These are phyloP conservation scores for Sebastes miniatus DNA, from an alignment of 2,797 vertebrate species.

Conservation along the genomic window DNA sequence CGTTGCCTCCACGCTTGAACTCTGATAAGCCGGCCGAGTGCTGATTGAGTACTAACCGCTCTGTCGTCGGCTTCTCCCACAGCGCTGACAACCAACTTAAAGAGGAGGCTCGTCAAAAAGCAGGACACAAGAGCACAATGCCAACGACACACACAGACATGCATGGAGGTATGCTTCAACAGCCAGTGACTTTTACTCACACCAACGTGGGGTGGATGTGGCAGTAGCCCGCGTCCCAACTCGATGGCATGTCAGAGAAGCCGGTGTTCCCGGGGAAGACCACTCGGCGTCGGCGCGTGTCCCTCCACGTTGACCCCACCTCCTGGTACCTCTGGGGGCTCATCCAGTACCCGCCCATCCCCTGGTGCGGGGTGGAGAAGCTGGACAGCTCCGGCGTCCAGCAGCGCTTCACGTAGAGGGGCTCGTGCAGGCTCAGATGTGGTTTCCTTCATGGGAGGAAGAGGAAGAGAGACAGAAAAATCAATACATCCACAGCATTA, in stretches of 20 bases:
- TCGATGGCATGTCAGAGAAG: slow-evolving; percentile 61
- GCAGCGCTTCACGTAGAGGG: slow-evolving; percentile 47
- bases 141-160: neutral
- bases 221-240: slow-evolving; percentile 54
- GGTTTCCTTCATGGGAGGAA: slow-evolving; percentile 46
- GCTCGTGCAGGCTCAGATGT: slow-evolving; percentile 50
- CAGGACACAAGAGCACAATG: slow-evolving; percentile 3
- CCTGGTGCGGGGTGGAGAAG: slow-evolving; percentile 62
- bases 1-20: slow-evolving; percentile 21
- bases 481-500: slow-evolving; percentile 64
- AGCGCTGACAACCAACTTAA: slow-evolving; percentile 54
- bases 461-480: slow-evolving; percentile 49
- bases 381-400: slow-evolving; percentile 32
- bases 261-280: slow-evolving; percentile 68
- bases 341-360: slow-evolving; percentile 65
- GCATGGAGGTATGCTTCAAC: neutral
- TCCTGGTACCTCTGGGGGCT: slow-evolving; percentile 61
- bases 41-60: slow-evolving; percentile 48
- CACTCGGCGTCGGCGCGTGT: slow-evolving; percentile 22
- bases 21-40: slow-evolving; percentile 58
- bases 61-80: slow-evolving; percentile 37
- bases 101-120: slow-evolving; percentile 33
- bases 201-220: slow-evolving; percentile 53
- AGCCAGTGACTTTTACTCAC: slow-evolving; percentile 40
- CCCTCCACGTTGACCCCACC: slow-evolving; percentile 55